Conservation (phyloP, 2,797 vertebrate species). For the Acipenser transmontanus region DNA sequence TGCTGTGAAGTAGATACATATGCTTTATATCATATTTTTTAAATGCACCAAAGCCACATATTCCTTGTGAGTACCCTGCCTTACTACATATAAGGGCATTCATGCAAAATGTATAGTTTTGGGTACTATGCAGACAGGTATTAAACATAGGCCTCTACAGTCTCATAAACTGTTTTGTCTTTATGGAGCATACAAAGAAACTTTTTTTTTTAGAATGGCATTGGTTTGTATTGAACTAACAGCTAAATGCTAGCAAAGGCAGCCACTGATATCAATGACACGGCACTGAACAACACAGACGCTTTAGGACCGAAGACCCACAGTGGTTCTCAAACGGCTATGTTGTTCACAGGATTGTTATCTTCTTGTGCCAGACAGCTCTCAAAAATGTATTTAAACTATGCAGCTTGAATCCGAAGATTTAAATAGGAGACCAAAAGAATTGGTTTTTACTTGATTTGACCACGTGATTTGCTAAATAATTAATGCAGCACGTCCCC, state of each 20-base stretch:
- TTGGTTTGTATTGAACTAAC: slow-evolving; percentile 56
- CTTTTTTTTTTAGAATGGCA: background rate
- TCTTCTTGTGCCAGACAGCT: slow-evolving; percentile 54
- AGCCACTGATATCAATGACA: slow-evolving; percentile 66
- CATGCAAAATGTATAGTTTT: too few species aligned
- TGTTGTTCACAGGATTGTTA: slow-evolving; percentile 62
- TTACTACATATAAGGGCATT: too few species aligned
- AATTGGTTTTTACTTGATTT: slow-evolving; percentile 81
- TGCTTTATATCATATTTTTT: too few species aligned
- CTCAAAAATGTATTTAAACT: slow-evolving; percentile 67
- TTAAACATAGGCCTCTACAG: too few species aligned
- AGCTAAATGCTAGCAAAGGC: slow-evolving; percentile 63
- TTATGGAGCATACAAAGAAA: too few species aligned
- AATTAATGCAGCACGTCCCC: slow-evolving; percentile 99
- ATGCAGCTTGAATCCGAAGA: slow-evolving; percentile 66
- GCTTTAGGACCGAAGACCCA: slow-evolving; percentile 21
- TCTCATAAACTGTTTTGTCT: too few species aligned
- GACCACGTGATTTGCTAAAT: slow-evolving; percentile 99
- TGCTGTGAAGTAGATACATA: background rate
- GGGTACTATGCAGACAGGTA: too few species aligned
- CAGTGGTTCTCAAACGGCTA: slow-evolving; percentile 64
- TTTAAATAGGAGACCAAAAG: slow-evolving; percentile 87
- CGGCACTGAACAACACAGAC: slow-evolving; percentile 54
- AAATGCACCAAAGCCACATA: too few species aligned
- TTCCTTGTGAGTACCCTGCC: too few species aligned